Conservation (phyloP, 2,113 vertebrate genomes). For the Pituophis catenifer region DNA sequence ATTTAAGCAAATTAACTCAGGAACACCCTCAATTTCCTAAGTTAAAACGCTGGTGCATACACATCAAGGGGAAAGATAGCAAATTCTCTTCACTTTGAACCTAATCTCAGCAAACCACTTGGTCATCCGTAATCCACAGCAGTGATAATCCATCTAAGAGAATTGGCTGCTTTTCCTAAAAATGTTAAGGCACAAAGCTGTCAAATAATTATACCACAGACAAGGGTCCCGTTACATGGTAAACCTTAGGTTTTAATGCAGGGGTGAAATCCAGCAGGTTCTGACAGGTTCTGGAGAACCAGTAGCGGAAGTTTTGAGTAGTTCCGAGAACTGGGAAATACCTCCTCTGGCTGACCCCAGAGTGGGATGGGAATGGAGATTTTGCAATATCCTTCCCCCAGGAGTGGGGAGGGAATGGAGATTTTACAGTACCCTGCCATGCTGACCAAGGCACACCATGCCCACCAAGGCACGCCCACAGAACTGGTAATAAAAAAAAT, state of each 20-base stretch:
- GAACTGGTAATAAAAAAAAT: no score
- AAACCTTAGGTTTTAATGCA: slow-evolving; percentile 28
- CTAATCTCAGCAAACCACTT: not conserved
- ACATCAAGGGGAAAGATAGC: not conserved
- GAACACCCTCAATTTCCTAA: not conserved
- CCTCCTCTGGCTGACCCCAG: no score
- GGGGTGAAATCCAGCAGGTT: no score
- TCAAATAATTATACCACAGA: not conserved
- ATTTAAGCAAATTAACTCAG: not conserved
- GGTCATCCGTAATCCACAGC: not conserved
- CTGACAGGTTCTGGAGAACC: no score
- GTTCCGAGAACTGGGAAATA: no score
- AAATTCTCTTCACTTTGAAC: not conserved
- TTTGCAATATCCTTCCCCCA: no score
- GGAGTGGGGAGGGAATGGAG: no score
- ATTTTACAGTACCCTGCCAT: no score
- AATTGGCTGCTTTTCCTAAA: not conserved
- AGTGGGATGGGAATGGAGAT: no score
- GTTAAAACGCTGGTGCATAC: not conserved
- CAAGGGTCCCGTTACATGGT: not conserved
- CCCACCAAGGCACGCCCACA: no score
- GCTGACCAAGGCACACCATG: no score
- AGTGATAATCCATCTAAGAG: not conserved
- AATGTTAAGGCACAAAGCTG: not conserved
- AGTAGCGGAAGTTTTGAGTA: no score